Percentiles rank a stretch among this genome's conserved stretches.
phyloP scores from a whole-genome alignment of 2,797 vertebrate species.

The Ptychobarbus kaznakovi region DNA sequence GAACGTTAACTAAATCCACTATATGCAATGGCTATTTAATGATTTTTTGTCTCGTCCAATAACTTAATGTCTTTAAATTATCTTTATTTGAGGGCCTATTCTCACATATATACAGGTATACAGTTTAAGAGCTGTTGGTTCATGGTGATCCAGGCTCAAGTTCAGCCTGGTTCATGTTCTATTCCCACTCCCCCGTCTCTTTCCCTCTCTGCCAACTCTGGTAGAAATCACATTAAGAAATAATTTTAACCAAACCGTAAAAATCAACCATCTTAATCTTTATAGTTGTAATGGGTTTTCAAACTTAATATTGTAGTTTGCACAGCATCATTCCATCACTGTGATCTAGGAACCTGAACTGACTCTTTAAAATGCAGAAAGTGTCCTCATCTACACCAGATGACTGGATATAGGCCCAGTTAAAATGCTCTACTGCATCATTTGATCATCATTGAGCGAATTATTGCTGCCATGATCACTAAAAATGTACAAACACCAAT shows the following conservation, averaged over 20 bases:
- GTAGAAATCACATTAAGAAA: background rate
- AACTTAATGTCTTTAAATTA: background rate
- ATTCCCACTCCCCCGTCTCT: background rate
- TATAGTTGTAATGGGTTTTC: background rate
- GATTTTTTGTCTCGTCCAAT: background rate
- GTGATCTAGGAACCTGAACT: background rate
- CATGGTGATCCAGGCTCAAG: background rate
- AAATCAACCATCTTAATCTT: background rate
- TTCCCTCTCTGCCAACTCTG: background rate
- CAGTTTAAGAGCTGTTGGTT: background rate
- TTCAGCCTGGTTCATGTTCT: background rate
- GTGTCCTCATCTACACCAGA: background rate
- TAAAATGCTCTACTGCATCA: background rate
- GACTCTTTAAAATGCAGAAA: background rate
- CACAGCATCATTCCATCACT: background rate
- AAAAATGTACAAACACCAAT: background rate
- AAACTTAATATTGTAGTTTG: background rate
- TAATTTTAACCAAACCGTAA: background rate
- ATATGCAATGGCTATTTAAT: background rate
- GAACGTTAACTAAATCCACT: background rate
- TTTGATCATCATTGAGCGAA: background rate
- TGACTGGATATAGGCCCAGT: background rate
- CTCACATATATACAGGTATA: background rate
- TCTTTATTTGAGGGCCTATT: background rate
- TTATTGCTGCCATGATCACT: background rate